phyloP scores from a whole-genome alignment of 2,797 vertebrate species.

The Pseudochaenichthys georgianus region DNA sequence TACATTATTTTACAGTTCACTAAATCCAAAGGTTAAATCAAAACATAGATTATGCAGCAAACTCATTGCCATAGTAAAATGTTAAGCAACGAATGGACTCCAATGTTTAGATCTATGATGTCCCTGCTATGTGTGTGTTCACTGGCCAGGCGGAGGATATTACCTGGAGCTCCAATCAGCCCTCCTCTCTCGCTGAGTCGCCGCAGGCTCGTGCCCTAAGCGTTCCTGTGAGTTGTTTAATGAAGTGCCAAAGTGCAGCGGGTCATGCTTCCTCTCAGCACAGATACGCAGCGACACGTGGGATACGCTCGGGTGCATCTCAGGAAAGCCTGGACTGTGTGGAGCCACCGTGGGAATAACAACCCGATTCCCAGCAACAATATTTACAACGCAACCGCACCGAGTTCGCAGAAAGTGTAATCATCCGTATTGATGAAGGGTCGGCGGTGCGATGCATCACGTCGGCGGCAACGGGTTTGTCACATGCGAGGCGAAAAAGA shows the following conservation, averaged over 20 bases:
- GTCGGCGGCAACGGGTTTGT: constrained; percentile 61
- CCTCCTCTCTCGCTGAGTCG: constrained; percentile 9
- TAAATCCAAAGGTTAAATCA: too few relatives aligned
- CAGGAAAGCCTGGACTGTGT: constrained; percentile 76
- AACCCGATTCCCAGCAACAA: constrained; percentile 61
- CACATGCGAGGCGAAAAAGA: constrained; percentile 74
- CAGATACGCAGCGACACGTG: constrained; percentile 81
- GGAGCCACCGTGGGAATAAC: constrained; percentile 48
- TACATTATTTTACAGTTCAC: too few relatives aligned
- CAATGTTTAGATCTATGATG: background rate
- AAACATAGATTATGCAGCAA: too few relatives aligned
- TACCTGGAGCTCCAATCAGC: constrained; percentile 6
- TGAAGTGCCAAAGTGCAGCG: constrained; percentile 78
- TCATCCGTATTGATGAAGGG: constrained; percentile 79
- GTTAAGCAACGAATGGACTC: background rate
- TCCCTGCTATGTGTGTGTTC: background rate
- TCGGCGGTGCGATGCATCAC: constrained; percentile 76
- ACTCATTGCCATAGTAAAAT: too few relatives aligned
- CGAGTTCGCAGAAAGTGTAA: constrained; percentile 66
- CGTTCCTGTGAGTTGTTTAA: constrained; percentile 64
- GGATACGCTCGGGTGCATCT: constrained; percentile 81
- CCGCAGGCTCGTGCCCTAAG: constrained; percentile 44
- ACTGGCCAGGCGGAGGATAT: constrained; percentile 21
- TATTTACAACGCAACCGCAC: constrained; percentile 61
- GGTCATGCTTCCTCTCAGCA: constrained; percentile 78